A percentile compares a stretch with the other conserved stretches of the same genome.
Evolutionary conservation across 92 coral and sea anemone genomes (phyloP).

Genomic region (Palythoa grandiflora): DNA sequence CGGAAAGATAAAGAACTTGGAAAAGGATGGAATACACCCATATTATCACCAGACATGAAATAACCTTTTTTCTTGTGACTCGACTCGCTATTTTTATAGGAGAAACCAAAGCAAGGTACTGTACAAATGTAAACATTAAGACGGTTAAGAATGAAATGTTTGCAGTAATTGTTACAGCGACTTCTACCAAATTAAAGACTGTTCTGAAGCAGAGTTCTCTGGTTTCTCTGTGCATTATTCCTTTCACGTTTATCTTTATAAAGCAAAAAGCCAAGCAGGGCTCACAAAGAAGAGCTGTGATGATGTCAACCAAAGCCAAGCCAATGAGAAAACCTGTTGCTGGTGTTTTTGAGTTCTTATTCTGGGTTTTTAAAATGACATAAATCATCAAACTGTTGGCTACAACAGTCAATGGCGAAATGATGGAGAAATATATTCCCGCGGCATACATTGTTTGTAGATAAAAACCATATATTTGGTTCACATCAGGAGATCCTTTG

Average conservation of each 20-base stretch:
- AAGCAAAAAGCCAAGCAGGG: slow-evolving; percentile 9
- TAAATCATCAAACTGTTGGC: slow-evolving; percentile 11
- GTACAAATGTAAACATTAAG: slow-evolving; percentile 30
- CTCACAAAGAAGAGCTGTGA: not conserved
- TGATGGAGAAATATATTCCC: slow-evolving; percentile 8
- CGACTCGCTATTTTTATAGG: slow-evolving; percentile 32
- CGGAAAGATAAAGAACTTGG: not conserved
- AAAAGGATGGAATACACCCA: slow-evolving; percentile 39
- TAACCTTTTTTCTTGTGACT: slow-evolving; percentile 23
- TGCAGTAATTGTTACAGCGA: not conserved
- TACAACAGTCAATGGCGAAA: slow-evolving; percentile 17
- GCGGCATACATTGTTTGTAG: not conserved
- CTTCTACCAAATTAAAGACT: not conserved
- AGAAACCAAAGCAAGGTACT: slow-evolving; percentile 24
- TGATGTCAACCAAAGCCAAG: slow-evolving; percentile 24
- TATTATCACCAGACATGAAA: slow-evolving; percentile 19
- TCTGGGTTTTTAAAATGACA: not conserved
- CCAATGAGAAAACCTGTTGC: slow-evolving; percentile 33
- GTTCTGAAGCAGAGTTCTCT: not conserved
- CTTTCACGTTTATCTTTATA: not conserved
- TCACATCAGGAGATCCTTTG: not conserved
- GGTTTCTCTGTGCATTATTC: not conserved
- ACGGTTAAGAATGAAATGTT: slow-evolving; percentile 37
- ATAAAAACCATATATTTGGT: not conserved
- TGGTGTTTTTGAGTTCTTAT: not conserved